Conservation (phyloP, 2,888 invertebrate genomes). For the Thera britannica region DNA sequence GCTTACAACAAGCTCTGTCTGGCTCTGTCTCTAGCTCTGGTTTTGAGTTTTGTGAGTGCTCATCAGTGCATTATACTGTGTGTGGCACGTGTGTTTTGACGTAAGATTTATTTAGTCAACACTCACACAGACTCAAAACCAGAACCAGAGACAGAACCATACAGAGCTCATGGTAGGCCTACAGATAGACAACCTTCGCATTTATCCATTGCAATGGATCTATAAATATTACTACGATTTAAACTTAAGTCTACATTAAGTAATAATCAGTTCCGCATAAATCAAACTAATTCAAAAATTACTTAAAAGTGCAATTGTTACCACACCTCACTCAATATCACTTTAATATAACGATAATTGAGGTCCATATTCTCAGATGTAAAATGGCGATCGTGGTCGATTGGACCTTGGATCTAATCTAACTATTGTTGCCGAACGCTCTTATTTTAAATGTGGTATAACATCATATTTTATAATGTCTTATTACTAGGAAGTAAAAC, state of each 20-base stretch:
- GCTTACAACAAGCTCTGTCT: too few relatives aligned
- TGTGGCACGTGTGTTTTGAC: too few relatives aligned
- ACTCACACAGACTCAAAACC: too few relatives aligned
- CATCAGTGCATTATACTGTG: too few relatives aligned
- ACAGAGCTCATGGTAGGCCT: too few relatives aligned
- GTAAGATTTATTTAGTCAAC: too few relatives aligned
- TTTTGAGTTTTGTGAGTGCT: too few relatives aligned
- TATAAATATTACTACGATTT: too few relatives aligned
- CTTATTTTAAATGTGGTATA: slow-evolving; percentile 23
- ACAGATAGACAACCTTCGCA: too few relatives aligned
- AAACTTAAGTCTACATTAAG: neutral
- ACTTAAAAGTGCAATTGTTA: slow-evolving; percentile 17
- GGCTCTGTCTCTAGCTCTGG: too few relatives aligned
- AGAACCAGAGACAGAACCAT: too few relatives aligned
- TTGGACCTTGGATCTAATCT: slow-evolving; percentile 43
- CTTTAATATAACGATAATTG: slow-evolving; percentile 19
- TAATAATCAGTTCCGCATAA: slow-evolving; percentile 8
- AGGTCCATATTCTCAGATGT: slow-evolving; percentile 21
- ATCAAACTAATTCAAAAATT: slow-evolving; percentile 15
- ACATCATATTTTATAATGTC: slow-evolving; percentile 11
- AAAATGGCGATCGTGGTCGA: slow-evolving; percentile 43
- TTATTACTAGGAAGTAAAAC: neutral
- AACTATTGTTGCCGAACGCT: slow-evolving; percentile 32
- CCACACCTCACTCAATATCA: slow-evolving; percentile 14
- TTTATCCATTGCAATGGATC: too few relatives aligned